Conservation (phyloP, 2,888 invertebrate species). For the Idaea dimidiata region DNA sequence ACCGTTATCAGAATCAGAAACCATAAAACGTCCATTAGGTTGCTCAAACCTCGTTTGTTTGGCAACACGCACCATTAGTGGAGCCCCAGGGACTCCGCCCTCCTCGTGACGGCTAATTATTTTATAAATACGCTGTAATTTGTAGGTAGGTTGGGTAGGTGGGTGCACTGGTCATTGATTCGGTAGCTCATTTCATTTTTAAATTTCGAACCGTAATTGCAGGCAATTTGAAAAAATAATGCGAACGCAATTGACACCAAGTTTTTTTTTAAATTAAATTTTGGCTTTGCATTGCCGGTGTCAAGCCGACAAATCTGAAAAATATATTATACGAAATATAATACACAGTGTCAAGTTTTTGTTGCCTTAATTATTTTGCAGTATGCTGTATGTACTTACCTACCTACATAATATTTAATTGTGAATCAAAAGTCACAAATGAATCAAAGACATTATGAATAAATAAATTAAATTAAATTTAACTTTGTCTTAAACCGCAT, state of each 20-base stretch:
- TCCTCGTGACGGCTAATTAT: slow-evolving; percentile 1
- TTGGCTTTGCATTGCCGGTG: too few species aligned
- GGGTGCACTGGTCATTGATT: slow-evolving; percentile 1
- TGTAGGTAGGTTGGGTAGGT: background rate
- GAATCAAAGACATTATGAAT: too few species aligned
- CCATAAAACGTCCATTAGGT: slow-evolving; percentile 5
- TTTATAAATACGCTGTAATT: background rate
- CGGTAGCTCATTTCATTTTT: background rate
- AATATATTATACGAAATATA: too few species aligned
- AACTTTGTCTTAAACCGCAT: too few species aligned
- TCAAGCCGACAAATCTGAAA: too few species aligned
- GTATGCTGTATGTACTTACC: too few species aligned
- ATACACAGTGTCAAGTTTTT: too few species aligned
- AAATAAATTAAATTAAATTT: too few species aligned
- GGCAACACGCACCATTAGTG: slow-evolving; percentile 32
- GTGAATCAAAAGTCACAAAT: too few species aligned
- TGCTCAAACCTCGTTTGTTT: slow-evolving; percentile 13
- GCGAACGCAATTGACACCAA: background rate
- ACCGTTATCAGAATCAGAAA: background rate
- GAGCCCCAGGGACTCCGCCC: slow-evolving; percentile 31
- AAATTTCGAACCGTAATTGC: background rate
- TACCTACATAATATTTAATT: too few species aligned
- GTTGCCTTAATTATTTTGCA: too few species aligned
- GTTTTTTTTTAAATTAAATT: too few species aligned
- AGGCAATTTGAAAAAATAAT: background rate